These are phyloP conservation scores for Peromyscus eremicus DNA, from an alignment of 2,797 vertebrate genomes.

Conservation along the genomic window DNA sequence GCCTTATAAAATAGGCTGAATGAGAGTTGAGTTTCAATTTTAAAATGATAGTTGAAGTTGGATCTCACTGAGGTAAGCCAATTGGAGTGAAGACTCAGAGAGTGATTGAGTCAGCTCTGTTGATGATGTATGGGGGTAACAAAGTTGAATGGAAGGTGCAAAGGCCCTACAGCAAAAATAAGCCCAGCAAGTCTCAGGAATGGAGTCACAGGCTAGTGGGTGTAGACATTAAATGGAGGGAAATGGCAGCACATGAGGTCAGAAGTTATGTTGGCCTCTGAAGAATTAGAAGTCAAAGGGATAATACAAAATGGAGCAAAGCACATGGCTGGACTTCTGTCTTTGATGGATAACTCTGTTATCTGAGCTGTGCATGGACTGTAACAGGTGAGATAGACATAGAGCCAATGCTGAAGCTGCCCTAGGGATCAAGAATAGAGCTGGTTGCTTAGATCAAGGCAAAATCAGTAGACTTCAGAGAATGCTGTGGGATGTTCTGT, in stretches of 20 bases:
- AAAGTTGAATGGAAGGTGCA: not conserved
- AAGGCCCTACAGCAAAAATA: not conserved
- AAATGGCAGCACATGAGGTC: not conserved
- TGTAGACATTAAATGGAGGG: not conserved
- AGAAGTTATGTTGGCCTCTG: not conserved
- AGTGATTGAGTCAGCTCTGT: not conserved
- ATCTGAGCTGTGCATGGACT: not conserved
- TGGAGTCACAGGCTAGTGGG: not conserved
- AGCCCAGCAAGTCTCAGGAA: not conserved
- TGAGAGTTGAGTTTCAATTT: not conserved
- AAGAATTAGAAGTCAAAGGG: not conserved
- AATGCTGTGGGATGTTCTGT: too few relatives aligned
- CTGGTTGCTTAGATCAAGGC: not conserved
- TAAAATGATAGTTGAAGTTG: not conserved
- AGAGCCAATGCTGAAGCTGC: not conserved
- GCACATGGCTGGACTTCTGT: not conserved
- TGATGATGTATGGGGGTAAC: not conserved
- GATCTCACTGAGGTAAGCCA: not conserved
- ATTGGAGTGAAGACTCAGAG: not conserved
- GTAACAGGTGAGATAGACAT: not conserved
- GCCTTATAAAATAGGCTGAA: not conserved
- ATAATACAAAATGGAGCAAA: not conserved
- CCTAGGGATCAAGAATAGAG: not conserved
- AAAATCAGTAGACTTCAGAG: not conserved
- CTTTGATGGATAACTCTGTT: not conserved